These are phyloP conservation scores for Clitarchus hookeri DNA, from an alignment of 2,888 invertebrate species.

Conservation along the genomic window DNA sequence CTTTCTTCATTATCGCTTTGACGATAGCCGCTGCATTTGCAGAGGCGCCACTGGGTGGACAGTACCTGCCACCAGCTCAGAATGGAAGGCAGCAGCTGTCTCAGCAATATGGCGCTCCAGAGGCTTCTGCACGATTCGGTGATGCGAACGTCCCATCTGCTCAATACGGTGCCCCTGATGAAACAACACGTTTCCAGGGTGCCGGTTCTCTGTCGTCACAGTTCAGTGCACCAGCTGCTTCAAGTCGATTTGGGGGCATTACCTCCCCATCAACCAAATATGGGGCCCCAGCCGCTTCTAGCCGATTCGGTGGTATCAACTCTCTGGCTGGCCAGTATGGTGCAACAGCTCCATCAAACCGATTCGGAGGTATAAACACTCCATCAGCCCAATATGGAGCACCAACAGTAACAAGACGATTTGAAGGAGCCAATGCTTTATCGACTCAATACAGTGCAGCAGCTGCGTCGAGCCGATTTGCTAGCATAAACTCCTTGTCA, in stretches of 20 bases:
- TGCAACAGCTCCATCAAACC: constrained; percentile 44
- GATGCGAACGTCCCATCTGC: constrained; percentile 31
- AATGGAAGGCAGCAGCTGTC: constrained; percentile 26
- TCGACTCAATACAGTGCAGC: constrained; percentile 1
- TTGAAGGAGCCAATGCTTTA: background rate
- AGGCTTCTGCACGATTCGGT: background rate
- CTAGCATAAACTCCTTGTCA: constrained; percentile 40
- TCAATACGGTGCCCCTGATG: constrained; percentile 37
- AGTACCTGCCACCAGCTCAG: background rate
- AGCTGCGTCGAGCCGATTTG: constrained; percentile 39
- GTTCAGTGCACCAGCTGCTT: constrained; percentile 46
- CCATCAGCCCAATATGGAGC: constrained; percentile 52
- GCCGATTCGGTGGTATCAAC: constrained; percentile 28
- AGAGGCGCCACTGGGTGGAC: background rate
- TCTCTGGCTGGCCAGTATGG: constrained; percentile 58
- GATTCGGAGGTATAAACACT: constrained; percentile 9
- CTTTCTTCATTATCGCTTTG: background rate
- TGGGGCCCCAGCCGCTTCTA: constrained; percentile 26
- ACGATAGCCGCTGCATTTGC: background rate
- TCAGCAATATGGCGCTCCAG: constrained; percentile 35
- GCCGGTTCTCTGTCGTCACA: constrained; percentile 42
- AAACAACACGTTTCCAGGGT: constrained; percentile 15
- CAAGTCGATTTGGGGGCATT: constrained; percentile 46
- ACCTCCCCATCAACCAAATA: constrained; percentile 46
- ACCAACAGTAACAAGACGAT: constrained; percentile 44